phyloP scores from a whole-genome alignment of 2,113 vertebrate genomes.

The Synchiropus splendidus region DNA sequence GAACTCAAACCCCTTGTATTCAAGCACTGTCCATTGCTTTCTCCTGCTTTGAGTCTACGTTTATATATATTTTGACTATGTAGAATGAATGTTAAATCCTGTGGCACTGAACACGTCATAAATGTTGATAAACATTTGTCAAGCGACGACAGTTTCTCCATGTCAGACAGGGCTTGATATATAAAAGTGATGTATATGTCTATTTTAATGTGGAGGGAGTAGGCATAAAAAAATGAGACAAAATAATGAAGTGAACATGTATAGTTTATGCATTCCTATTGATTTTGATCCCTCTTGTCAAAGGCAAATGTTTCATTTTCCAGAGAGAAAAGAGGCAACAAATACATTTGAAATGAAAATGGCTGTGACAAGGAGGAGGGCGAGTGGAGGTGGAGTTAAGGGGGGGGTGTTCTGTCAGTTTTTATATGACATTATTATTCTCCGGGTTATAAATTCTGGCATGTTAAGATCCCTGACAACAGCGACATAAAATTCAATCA shows the following conservation, averaged over 20 bases:
- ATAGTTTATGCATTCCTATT: conserved; percentile 52
- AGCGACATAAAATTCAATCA: conserved; percentile 75
- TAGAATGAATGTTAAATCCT: too few relatives aligned
- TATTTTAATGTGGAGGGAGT: conserved; percentile 9
- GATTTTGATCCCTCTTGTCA: conserved; percentile 57
- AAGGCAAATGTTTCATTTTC: conserved; percentile 61
- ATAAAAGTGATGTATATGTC: conserved; percentile 14
- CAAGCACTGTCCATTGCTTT: too few relatives aligned
- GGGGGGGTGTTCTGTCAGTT: conserved; percentile 54
- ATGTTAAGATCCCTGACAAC: conserved; percentile 73
- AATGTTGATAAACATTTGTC: too few relatives aligned
- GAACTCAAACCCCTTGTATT: too few relatives aligned
- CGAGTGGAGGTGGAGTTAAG: conserved; percentile 13
- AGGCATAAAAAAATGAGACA: conserved; percentile 35
- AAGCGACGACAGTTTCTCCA: too few relatives aligned
- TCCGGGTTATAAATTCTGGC: conserved; percentile 70
- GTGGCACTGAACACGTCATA: too few relatives aligned
- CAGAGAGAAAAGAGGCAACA: conserved; percentile 27
- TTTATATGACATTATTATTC: conserved; percentile 78
- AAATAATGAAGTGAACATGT: conserved; percentile 44
- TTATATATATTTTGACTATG: too few relatives aligned
- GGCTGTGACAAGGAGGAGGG: conserved; percentile 26
- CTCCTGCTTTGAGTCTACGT: too few relatives aligned
- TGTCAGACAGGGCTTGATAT: too few relatives aligned
- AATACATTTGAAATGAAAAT: conserved; percentile 50